Percentiles rank a stretch among this genome's conserved stretches.
These are phyloP conservation scores for Pissodes strobi DNA, from an alignment of 1,140 invertebrate species.

Conservation along the genomic window DNA sequence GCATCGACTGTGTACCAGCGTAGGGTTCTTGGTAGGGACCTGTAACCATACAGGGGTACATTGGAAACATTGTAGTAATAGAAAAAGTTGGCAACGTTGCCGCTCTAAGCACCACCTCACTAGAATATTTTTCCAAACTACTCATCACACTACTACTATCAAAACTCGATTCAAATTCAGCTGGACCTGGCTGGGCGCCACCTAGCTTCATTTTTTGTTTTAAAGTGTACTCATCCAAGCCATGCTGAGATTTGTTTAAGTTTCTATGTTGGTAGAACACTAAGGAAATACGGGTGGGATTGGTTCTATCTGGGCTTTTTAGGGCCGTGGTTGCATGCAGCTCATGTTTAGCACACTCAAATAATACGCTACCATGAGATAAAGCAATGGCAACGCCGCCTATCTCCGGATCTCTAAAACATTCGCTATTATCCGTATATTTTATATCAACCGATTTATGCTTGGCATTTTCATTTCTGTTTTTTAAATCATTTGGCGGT, in stretches of 20 bases:
- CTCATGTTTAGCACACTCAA: conserved; percentile 94
- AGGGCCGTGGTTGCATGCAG: conserved; percentile 92
- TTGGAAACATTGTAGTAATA: conserved; percentile 82
- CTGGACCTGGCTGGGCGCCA: conserved; percentile 1
- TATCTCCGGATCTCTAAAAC: conserved; percentile 86
- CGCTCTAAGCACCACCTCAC: conserved; percentile 48
- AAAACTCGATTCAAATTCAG: conserved; percentile 10
- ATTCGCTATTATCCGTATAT: conserved; percentile 79
- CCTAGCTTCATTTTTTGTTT: conserved; percentile 66
- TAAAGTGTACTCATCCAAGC: conserved; percentile 87
- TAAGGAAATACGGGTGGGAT: conserved; percentile 87
- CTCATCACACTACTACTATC: conserved; percentile 16
- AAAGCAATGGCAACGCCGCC: conserved; percentile 93
- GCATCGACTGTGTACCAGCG: conserved; percentile 1
- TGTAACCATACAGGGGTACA: conserved; percentile 81
- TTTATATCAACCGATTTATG: conserved; percentile 67
- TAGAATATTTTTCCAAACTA: conserved; percentile 5
- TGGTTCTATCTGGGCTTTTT: conserved; percentile 80
- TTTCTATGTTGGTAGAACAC: conserved; percentile 96
- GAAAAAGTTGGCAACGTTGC: conserved; percentile 78
- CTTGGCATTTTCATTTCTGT: background rate
- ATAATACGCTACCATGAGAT: conserved; percentile 90
- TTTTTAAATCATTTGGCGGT: background rate
- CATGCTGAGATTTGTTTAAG: conserved; percentile 84
- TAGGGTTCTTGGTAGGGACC: conserved; percentile 75